Evolutionary conservation across 2,888 invertebrate genomes (phyloP).

Genomic region (Copidosoma aretas): DNA sequence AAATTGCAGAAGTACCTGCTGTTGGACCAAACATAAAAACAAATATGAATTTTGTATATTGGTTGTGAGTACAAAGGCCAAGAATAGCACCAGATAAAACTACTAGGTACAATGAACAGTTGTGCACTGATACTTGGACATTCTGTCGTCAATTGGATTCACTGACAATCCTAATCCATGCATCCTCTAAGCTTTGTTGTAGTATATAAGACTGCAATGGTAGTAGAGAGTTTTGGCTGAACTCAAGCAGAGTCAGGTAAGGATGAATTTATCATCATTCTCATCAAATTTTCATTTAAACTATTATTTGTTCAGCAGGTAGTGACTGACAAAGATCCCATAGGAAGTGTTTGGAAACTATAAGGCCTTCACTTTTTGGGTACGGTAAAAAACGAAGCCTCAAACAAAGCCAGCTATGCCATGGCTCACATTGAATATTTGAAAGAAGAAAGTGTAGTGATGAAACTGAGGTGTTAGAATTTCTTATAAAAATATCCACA

Average conservation of each 20-base stretch:
- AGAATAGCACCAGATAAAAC: no score
- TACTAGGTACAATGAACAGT: no score
- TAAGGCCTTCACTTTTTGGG: constrained; percentile 50
- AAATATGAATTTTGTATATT: no score
- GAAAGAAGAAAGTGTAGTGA: no score
- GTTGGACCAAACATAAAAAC: constrained; percentile 85
- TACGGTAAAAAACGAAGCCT: constrained; percentile 45
- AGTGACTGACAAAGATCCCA: constrained; percentile 54
- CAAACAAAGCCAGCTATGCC: constrained; percentile 74
- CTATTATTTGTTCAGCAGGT: constrained; percentile 12
- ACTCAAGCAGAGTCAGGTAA: constrained; percentile 59
- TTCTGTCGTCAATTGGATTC: no score
- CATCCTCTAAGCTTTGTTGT: no score
- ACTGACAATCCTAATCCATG: no score
- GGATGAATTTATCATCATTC: constrained; percentile 3
- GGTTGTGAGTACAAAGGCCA: no score
- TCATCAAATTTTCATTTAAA: no score
- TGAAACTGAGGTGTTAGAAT: no score
- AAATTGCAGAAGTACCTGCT: constrained; percentile 78
- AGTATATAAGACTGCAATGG: constrained; percentile 56
- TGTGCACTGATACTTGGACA: no score
- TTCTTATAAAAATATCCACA: no score
- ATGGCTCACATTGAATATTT: constrained; percentile 75
- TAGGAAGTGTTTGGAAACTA: constrained; percentile 55
- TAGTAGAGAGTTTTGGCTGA: constrained; percentile 59